Evolutionary conservation across 2,113 vertebrate genomes (phyloP).

Genomic region (Nesoenas mayeri): DNA sequence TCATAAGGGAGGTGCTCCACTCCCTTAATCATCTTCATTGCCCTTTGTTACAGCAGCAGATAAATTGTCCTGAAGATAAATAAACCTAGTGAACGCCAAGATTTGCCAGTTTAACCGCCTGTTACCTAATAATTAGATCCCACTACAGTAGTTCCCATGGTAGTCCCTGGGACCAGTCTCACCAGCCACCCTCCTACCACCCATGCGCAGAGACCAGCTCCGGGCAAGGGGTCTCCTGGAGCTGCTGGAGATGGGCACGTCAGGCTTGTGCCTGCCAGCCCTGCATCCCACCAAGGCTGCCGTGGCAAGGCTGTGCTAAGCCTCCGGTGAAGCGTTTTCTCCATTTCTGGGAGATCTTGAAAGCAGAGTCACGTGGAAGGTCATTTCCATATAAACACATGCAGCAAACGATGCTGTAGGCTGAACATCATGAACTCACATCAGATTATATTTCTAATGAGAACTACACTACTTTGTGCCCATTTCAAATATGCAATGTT

Average conservation of each 20-base stretch:
- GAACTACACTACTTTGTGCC: background rate
- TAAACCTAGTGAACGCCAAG: background rate
- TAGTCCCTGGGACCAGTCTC: background rate
- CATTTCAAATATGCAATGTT: background rate
- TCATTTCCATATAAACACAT: background rate
- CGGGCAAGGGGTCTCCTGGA: fast-evolving
- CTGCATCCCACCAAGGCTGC: background rate
- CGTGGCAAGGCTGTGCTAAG: background rate
- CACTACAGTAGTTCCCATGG: background rate
- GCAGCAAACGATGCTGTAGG: background rate
- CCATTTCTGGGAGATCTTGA: background rate
- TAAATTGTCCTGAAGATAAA: background rate
- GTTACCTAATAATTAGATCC: background rate
- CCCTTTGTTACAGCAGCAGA: background rate
- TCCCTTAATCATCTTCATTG: too few species aligned
- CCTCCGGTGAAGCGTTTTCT: background rate
- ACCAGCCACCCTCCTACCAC: background rate
- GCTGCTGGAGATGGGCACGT: background rate
- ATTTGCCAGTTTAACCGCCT: background rate
- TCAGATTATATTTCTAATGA: background rate
- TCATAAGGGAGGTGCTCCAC: too few species aligned
- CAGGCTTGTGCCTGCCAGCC: fast-evolving
- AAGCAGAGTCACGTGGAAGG: background rate
- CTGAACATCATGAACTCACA: background rate
- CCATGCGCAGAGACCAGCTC: background rate